Evolutionary conservation across 2,888 invertebrate genomes (phyloP), one percentile per base, ranked within the genome.

Genomic region (Ceratothoa steindachneri): DNA sequence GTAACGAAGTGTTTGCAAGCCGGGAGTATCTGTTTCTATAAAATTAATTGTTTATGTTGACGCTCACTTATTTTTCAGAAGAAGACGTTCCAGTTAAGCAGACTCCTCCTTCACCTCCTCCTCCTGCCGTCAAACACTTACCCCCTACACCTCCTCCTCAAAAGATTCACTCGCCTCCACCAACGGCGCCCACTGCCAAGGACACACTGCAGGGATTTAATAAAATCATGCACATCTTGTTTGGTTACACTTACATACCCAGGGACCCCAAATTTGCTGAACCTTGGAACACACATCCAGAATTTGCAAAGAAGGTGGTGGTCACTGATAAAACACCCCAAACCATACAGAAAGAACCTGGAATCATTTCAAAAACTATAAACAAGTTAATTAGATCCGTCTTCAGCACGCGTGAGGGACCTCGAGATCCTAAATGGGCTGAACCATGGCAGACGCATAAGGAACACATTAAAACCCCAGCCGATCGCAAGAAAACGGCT

Each of bases 401-500:
- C n/a, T 60, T 68, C n/a, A 27, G 7, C 9, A 27, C 51, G 12
- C 22, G 2, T 15, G 68, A 31, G 22, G 12, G 30, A 19, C 22
- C 51, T 22, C 31, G 66, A 67, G 71, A 66, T 67, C 22, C 67
- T 30, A 67, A 27, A 12, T 52, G 55, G 30, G 68, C 29, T 22
- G 19, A 67, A 55, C 60, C 68, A 0, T 71, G 73, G 71, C 77
- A 70, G 12, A 67, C 77, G 12, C 73, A 71, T 30, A 15, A 69
- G n/a, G 71, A 68, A 22, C 69, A 64, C 27, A 27, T 27, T 12
- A 71, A 68, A 28, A 24, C 31, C 19, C 24, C 41, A 5, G 41
- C 15, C 7, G 19, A 15, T 27, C 15, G 28, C 4, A 69, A 51
- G 51, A 24, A 67, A 30, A n/a, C 7, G 2, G 24, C n/a, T 7